A percentile compares a stretch with the other conserved stretches of the same genome.
phyloP scores from a whole-genome alignment of 2,888 invertebrate genomes.

The Meteorus cinctellus region DNA sequence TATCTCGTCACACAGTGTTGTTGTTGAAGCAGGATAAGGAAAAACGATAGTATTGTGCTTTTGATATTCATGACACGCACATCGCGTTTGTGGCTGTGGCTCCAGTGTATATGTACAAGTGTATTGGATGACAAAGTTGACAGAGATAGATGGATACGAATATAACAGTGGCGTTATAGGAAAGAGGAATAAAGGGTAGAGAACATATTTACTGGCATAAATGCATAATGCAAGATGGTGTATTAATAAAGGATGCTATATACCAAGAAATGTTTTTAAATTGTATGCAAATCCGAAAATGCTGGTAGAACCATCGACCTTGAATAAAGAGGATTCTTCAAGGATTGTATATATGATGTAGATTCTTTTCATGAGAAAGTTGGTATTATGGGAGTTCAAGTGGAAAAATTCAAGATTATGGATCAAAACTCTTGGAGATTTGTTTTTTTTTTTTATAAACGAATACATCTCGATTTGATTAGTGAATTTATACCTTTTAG shows the following conservation, averaged over 20 bases:
- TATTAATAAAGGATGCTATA: slow-evolving; percentile 20
- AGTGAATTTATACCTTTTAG: not conserved
- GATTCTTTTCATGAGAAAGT: not conserved
- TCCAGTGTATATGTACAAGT: slow-evolving; percentile 8
- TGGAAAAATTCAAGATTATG: not conserved
- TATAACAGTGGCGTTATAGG: slow-evolving; percentile 13
- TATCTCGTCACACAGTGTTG: slow-evolving; percentile 1
- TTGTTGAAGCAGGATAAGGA: not conserved
- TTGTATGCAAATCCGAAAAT: slow-evolving; percentile 14
- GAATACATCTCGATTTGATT: not conserved
- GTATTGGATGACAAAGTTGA: slow-evolving; percentile 12
- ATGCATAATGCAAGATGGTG: slow-evolving; percentile 14
- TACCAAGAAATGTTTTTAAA: not conserved
- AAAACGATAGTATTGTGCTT: slow-evolving; percentile 3
- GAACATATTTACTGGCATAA: not conserved
- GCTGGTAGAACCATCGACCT: slow-evolving; percentile 8
- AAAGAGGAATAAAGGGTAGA: not conserved
- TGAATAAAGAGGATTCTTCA: slow-evolving; percentile 1
- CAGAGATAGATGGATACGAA: slow-evolving; percentile 30
- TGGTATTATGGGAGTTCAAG: not conserved
- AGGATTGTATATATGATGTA: not conserved
- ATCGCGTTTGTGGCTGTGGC: slow-evolving; percentile 11
- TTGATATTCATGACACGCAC: slow-evolving; percentile 32
- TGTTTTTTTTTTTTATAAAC: not conserved
- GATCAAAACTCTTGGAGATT: not conserved